These are phyloP conservation scores for Clivina fossor DNA, from an alignment of 2,888 invertebrate species.

Conservation along the genomic window DNA sequence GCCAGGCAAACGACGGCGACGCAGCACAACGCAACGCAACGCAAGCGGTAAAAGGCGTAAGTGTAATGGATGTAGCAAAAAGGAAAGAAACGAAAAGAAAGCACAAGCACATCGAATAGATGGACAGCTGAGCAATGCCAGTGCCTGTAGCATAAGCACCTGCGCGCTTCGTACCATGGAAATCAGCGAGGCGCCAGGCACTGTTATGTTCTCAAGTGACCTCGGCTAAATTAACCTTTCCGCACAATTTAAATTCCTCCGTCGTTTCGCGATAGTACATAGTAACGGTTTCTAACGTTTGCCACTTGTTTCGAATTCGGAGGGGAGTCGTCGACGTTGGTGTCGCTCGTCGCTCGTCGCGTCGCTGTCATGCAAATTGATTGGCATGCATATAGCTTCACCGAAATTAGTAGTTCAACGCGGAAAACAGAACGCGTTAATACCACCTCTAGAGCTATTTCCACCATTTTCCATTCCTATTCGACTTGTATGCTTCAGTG, in stretches of 20 bases:
- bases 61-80: neutral
- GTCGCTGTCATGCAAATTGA: slow-evolving; percentile 26
- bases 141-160: neutral
- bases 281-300: slow-evolving; percentile 20
- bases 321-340: neutral
- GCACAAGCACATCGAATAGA: neutral
- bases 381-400: slow-evolving; percentile 26
- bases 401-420: slow-evolving; percentile 17
- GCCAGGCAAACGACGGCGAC: too few relatives aligned
- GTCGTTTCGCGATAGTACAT: slow-evolving; percentile 16
- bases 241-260: slow-evolving; percentile 21
- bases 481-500: too few relatives aligned
- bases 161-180: neutral
- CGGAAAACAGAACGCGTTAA: slow-evolving; percentile 20
- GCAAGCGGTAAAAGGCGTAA: neutral
- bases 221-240: slow-evolving; percentile 22
- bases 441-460: neutral
- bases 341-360: too few relatives aligned
- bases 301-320: slow-evolving; percentile 16
- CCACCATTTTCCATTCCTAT: neutral
- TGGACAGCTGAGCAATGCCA: neutral
- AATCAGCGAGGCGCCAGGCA: too few relatives aligned
- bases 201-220: slow-evolving; percentile 18
- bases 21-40: neutral
- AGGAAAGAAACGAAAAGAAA: neutral